A percentile compares a stretch with the other conserved stretches of the same genome.
phyloP scores from a whole-genome alignment of 2,797 vertebrate species.

The Anguilla marmorata region DNA sequence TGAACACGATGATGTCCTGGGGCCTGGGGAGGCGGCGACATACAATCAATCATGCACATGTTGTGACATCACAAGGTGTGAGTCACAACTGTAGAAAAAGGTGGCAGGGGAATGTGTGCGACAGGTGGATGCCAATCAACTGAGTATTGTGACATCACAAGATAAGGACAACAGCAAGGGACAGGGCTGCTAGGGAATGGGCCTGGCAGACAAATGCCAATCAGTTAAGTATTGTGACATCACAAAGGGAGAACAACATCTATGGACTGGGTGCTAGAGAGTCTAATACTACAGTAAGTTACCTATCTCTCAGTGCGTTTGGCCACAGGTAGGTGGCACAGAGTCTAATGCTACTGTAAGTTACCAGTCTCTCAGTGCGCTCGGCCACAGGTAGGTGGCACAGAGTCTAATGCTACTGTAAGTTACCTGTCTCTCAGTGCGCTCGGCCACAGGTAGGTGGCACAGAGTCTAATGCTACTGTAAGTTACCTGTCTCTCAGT shows the following conservation, averaged over 20 bases:
- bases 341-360: background rate
- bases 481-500: conserved; percentile 76
- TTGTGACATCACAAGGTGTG: background rate
- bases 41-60: background rate
- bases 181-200: background rate
- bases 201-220: background rate
- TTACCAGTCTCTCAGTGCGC: conserved; percentile 76
- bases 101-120: background rate
- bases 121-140: background rate
- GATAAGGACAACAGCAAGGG: background rate
- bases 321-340: background rate
- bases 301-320: too few species aligned
- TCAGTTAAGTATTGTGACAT: background rate
- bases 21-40: conserved; percentile 70
- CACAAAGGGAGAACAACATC: background rate
- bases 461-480: background rate
- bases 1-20: conserved; percentile 90
- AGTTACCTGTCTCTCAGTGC: too few species aligned
- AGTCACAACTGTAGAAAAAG: background rate
- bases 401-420: too few species aligned
- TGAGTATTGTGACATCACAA: background rate
- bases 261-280: too few species aligned
- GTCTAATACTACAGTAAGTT: too few species aligned
- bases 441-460: background rate
- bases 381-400: too few species aligned